phyloP scores from a whole-genome alignment of 2,113 vertebrate species.

The Cyprinodon tularosa region DNA sequence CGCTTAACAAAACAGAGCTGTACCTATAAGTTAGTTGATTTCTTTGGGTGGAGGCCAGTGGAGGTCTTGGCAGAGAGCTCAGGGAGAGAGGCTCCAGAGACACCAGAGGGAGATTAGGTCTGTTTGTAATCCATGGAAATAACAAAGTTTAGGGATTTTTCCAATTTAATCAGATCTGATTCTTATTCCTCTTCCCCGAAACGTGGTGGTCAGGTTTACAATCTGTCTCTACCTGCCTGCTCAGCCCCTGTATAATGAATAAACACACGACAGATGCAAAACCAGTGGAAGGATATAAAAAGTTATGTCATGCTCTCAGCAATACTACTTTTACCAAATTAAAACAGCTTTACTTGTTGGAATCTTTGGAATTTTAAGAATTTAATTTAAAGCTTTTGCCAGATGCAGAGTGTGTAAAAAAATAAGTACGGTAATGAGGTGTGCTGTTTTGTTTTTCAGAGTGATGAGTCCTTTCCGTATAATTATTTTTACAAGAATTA shows the following conservation, averaged over 20 bases:
- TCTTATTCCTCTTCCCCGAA: slow-evolving; percentile 61
- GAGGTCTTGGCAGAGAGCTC: slow-evolving; percentile 29
- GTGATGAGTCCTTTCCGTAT: not conserved
- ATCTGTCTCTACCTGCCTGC: slow-evolving; percentile 24
- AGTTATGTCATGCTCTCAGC: not conserved
- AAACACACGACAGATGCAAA: not conserved
- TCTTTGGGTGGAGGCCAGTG: slow-evolving; percentile 29
- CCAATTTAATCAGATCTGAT: slow-evolving; percentile 65
- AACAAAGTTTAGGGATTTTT: slow-evolving; percentile 51
- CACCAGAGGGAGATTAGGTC: slow-evolving; percentile 58
- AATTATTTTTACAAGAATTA: too few species aligned
- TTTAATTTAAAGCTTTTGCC: not conserved
- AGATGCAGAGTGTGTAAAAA: not conserved
- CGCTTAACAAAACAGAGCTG: slow-evolving; percentile 11
- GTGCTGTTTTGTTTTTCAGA: not conserved
- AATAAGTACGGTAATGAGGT: not conserved
- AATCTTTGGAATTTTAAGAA: too few species aligned
- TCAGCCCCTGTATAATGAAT: slow-evolving; percentile 2
- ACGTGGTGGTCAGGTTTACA: slow-evolving; percentile 39
- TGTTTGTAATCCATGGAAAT: slow-evolving; percentile 61
- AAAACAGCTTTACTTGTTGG: too few species aligned
- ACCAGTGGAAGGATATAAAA: not conserved
- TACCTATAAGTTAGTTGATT: slow-evolving; percentile 16
- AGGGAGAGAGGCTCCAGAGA: slow-evolving; percentile 17
- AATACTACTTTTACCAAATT: not conserved